Evolutionary conservation across 2,888 invertebrate species (phyloP), one percentile per base, ranked within the genome.

Genomic region (Trilocha varians): DNA sequence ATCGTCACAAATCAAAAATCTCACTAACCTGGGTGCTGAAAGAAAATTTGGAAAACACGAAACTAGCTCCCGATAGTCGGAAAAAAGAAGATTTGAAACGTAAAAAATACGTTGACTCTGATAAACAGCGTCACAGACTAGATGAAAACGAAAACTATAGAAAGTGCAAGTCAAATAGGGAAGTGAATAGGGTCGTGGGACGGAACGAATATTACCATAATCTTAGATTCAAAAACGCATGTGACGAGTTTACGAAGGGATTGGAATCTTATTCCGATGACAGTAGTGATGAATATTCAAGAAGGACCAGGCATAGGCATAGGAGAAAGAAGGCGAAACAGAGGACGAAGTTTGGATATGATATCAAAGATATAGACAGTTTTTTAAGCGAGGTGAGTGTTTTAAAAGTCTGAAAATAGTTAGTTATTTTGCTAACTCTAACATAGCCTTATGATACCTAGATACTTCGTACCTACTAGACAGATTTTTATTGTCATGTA

Each of bases 291-390:
- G 78, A 87, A 47, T 82, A 87, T 54, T 72, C 79, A 34, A 60
- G 65, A 13, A 70, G 77, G 49, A 78, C 64, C 49, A 80, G 78
- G 49, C 87, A 88, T 50, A 78, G 78, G 14, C 87, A 87, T 48
- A 68, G 76, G 45, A 73, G 74, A 55, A 78, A 75, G 76, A 84
- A 77, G 62, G 67, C 59, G 44, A 63, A 59, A 13, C 65, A 66
- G 34, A 66, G 51, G 32, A 63, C 65, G 25, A 82, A 75, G 62
- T 93, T 94, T 57, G 94, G 94, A 39, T 94, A 94, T 58, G 93
- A 94, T 53, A 94, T 94, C 38, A 88, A 90, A 47, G 93, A 94
- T 70, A 88, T 94, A 47, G 93, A 94, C 65, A 90, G 90, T 47
- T 94, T 94, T 68, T 84, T 94, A 39, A 90, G 91, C 5, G 92